A percentile compares a stretch with the other conserved stretches of the same genome.
These are phyloP conservation scores for Pristionchus mayeri DNA, from an alignment of 2,888 invertebrate species.

Conservation along the genomic window DNA sequence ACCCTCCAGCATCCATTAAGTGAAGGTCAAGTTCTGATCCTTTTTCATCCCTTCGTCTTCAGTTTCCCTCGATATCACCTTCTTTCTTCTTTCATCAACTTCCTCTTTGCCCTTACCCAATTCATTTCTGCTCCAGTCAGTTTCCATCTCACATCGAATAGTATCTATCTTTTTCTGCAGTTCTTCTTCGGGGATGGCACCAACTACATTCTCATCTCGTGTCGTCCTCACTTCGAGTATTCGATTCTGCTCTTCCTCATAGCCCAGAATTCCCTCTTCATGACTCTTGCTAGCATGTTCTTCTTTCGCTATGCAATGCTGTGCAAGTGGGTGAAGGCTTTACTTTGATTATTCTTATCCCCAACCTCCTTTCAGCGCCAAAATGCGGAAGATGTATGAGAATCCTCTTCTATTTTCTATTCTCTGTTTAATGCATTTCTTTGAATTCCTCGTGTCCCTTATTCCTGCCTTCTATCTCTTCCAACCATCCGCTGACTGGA, in stretches of 20 bases:
- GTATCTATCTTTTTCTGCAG: background rate
- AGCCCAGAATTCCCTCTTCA: slow-evolving; percentile 3
- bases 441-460: no score
- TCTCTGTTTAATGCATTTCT: background rate
- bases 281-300: background rate
- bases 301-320: background rate
- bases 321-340: no score
- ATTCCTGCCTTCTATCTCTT: no score
- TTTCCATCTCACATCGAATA: no score
- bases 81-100: background rate
- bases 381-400: background rate
- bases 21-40: no score
- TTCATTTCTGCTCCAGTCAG: background rate
- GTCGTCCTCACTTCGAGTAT: no score
- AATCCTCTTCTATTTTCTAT: background rate
- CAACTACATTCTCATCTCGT: background rate
- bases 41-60: background rate
- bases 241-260: background rate
- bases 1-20: background rate
- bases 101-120: background rate
- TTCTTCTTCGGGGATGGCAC: background rate
- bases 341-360: background rate
- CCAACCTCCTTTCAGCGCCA: background rate
- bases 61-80: background rate
- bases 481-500: background rate